Evolutionary conservation across 2,888 invertebrate genomes (phyloP), one percentile per base, ranked within the genome.

Genomic region (Acanthosoma haemorrhoidale): DNA sequence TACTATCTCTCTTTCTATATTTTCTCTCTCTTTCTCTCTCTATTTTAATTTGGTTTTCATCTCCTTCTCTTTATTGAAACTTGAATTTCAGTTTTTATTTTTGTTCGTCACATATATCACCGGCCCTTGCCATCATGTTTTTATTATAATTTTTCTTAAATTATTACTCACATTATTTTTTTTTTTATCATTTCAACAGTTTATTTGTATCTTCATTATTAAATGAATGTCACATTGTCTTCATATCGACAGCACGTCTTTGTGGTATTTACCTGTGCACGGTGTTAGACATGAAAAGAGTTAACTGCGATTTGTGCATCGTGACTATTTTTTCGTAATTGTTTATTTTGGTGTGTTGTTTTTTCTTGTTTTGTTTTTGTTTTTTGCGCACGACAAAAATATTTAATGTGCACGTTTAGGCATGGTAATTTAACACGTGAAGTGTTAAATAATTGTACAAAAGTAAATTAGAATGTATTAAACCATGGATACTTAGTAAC

Each of bases 391-490:
- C 67, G 67, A 41, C 67, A 32, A 34, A 31, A n/a, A 25, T 6
- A 57, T 31, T 34, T 57, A 60, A 38, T 57, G 67, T 67, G 67
- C 67, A 67, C 67, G 67, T 57, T 51, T 51, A n/a, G n/a, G 67
- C 67, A 67, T 67, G 67, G 51, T 51, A 25, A 51, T 25, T 25
- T n/a, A 51, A 25, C 51, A 51, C 29, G 51, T 51, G 21, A 25
- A 25, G 29, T 51, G 51, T 25, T n/a, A n/a, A n/a, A n/a, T 51
- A 25, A 3, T 11, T 51, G n/a, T 25, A 13, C 2, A 29, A n/a
- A 51, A 51, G 51, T 51, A 51, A 25, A 51, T 51, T 51, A 51
- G 43, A 43, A 43, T 13, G 51, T n/a, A n/a, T n/a, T n/a, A n/a
- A n/a, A n/a, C n/a, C n/a, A n/a, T n/a, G n/a, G n/a, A n/a, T n/a